Percentiles rank a stretch among this genome's conserved stretches.
phyloP scores from a whole-genome alignment of 2,113 vertebrate genomes.

The Labeo catla region DNA sequence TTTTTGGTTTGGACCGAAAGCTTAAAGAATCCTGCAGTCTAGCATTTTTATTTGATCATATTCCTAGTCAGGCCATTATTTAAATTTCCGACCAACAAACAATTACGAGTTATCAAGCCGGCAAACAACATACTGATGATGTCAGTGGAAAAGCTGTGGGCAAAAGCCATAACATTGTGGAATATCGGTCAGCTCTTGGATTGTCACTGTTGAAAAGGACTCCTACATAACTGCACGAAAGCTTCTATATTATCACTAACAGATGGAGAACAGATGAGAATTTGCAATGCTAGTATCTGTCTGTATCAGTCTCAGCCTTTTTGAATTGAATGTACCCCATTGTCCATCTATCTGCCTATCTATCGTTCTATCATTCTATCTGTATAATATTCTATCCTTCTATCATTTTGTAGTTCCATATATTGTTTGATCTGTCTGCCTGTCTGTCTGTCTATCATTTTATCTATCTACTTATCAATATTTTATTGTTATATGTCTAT shows the following conservation, averaged over 20 bases:
- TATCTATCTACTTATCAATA: too few species aligned
- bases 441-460: too few species aligned
- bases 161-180: constrained; percentile 39
- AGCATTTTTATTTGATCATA: constrained; percentile 42
- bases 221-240: constrained; percentile 37
- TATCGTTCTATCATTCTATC: too few species aligned
- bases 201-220: constrained; percentile 48
- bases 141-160: constrained; percentile 58
- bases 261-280: constrained; percentile 54
- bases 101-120: constrained; percentile 47
- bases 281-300: constrained; percentile 11
- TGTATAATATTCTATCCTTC: too few species aligned
- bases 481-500: too few species aligned
- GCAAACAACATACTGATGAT: constrained; percentile 51
- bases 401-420: too few species aligned
- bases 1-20: constrained; percentile 5
- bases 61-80: constrained; percentile 37
- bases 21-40: constrained; percentile 18
- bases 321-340: neutral
- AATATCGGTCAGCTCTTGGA: constrained; percentile 46
- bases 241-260: constrained; percentile 52
- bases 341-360: neutral
- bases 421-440: too few species aligned
- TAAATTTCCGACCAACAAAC: constrained; percentile 56
- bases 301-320: neutral